phyloP scores from a whole-genome alignment of 2,113 vertebrate genomes.

The human (Homo sapiens) region GRCh38 chr11:26279501-26280000 shows the following conservation, averaged over 20 bases:
- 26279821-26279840: not conserved
- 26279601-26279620: not conserved
- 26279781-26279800: not conserved
- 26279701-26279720: too few species aligned
- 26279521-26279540: not conserved
- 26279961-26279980: not conserved
- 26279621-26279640: not conserved
- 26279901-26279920: not conserved
- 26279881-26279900: not conserved
- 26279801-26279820: not conserved
- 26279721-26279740: not conserved
- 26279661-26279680: not conserved
- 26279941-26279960: not conserved
- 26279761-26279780: not conserved
- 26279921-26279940: not conserved
- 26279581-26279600: not conserved
- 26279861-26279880: not conserved
- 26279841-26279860: not conserved
- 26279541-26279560: not conserved
- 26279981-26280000: not conserved
- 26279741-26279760: too few species aligned
- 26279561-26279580: not conserved
- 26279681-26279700: not conserved
- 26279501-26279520: not conserved
- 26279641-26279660: not conserved